Conservation (phyloP, 2,113 vertebrate genomes). For the Callionymus lyra region DNA sequence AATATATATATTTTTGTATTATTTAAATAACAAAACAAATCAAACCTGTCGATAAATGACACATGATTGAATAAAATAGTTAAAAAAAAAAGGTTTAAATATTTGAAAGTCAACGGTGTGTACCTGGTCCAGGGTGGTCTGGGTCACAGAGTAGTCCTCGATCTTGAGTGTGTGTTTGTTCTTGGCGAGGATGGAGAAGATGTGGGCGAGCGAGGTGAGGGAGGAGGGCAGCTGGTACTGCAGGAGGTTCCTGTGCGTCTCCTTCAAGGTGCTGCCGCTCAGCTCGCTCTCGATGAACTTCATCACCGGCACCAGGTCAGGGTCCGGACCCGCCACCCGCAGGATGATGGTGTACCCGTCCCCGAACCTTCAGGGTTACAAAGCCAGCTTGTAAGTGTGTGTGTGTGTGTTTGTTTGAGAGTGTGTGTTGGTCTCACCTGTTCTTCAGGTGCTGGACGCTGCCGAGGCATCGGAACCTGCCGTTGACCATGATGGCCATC, state of each 20-base stretch:
- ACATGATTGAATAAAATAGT: too few species aligned
- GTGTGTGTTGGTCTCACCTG: constrained; percentile 70
- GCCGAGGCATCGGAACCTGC: constrained; percentile 88
- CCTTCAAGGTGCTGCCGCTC: constrained; percentile 85
- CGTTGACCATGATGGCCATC: constrained; percentile 99
- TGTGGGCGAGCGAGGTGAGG: constrained; percentile 80
- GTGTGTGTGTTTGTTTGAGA: too few species aligned
- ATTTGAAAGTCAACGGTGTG: not conserved
- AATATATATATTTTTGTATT: too few species aligned
- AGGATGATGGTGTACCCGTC: constrained; percentile 96
- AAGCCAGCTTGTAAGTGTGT: not conserved
- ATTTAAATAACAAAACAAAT: too few species aligned
- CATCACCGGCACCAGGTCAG: constrained; percentile 83
- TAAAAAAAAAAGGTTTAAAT: too few species aligned
- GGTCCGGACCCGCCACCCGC: constrained; percentile 80
- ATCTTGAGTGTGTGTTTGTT: constrained; percentile 84
- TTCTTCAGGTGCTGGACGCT: constrained; percentile 98
- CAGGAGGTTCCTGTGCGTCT: constrained; percentile 91
- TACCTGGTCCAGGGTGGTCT: constrained; percentile 97
- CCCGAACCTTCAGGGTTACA: constrained; percentile 70
- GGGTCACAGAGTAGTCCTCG: constrained; percentile 95
- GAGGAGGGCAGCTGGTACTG: constrained; percentile 94
- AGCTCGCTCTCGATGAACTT: constrained; percentile 89
- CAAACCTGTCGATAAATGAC: too few species aligned
- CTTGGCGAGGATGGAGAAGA: constrained; percentile 88